A percentile compares a stretch with the other conserved stretches of the same genome.
Evolutionary conservation across 2,113 vertebrate genomes (phyloP).

Genomic region (Anoura caudifer): DNA sequence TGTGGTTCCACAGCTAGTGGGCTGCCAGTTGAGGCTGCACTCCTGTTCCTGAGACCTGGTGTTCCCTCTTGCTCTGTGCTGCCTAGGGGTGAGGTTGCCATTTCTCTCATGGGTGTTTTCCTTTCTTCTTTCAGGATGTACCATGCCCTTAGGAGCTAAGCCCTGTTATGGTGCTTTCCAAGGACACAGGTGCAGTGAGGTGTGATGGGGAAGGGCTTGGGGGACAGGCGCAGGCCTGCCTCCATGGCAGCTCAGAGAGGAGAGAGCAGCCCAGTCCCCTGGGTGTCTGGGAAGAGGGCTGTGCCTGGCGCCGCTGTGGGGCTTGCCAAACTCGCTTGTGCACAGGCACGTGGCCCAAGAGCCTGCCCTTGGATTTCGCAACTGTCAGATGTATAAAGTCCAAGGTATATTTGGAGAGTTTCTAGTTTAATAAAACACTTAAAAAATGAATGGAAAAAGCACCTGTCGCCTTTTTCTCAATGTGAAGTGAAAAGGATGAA

Average conservation of each 20-base stretch:
- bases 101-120: background rate
- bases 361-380: background rate
- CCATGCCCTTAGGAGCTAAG: background rate
- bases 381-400: background rate
- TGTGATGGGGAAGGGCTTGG: background rate
- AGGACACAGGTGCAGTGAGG: background rate
- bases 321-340: background rate
- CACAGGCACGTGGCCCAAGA: rapidly evolving
- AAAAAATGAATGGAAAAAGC: background rate
- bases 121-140: background rate
- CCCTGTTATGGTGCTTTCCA: background rate
- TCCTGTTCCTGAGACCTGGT: background rate
- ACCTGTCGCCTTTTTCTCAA: background rate
- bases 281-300: background rate
- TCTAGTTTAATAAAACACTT: background rate
- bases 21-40: background rate
- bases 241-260: background rate
- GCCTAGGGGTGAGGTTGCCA: background rate
- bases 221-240: background rate
- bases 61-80: background rate
- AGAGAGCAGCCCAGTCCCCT: background rate
- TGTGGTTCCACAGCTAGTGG: background rate
- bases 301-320: background rate
- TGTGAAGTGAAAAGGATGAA: background rate
- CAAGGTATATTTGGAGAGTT: background rate